phyloP scores from a whole-genome alignment of 2,888 invertebrate species.

The Yponomeuta malinellus region DNA sequence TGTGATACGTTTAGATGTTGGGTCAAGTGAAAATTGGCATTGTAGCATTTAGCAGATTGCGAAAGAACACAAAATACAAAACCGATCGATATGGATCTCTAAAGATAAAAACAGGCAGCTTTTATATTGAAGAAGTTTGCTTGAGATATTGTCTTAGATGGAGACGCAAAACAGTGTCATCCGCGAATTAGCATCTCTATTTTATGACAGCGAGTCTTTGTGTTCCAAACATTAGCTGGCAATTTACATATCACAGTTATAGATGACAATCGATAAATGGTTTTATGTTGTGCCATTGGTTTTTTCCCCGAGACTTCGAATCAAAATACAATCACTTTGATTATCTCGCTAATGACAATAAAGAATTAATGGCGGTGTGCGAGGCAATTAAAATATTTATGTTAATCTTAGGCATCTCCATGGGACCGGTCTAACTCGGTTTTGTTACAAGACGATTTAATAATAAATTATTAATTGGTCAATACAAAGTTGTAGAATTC shows the following conservation, averaged over 20 bases:
- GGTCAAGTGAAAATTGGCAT: too few species aligned
- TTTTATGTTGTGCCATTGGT: conserved; percentile 26
- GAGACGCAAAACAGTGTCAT: not conserved
- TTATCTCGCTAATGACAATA: conserved; percentile 36
- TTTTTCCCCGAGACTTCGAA: conserved; percentile 27
- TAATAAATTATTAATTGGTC: conserved; percentile 16
- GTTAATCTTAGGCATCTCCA: conserved; percentile 17
- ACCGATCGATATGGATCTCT: too few species aligned
- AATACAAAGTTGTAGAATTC: conserved; percentile 9
- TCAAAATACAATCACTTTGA: conserved; percentile 33
- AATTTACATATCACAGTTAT: conserved; percentile 15
- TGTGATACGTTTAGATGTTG: too few species aligned
- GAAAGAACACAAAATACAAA: too few species aligned
- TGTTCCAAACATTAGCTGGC: conserved; percentile 4
- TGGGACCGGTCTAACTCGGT: conserved; percentile 24
- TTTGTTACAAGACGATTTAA: conserved; percentile 38
- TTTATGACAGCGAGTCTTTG: not conserved
- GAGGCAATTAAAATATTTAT: conserved; percentile 24
- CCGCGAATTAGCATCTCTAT: not conserved
- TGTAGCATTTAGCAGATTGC: too few species aligned
- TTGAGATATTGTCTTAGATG: conserved; percentile 1
- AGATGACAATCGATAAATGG: conserved; percentile 20
- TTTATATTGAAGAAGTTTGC: not conserved
- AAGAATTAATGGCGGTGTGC: conserved; percentile 42
- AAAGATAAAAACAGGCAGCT: not conserved